Base-by-base conservation (phyloP, 1,140 invertebrate species). In the Centruroides sculpturatus region DNA sequence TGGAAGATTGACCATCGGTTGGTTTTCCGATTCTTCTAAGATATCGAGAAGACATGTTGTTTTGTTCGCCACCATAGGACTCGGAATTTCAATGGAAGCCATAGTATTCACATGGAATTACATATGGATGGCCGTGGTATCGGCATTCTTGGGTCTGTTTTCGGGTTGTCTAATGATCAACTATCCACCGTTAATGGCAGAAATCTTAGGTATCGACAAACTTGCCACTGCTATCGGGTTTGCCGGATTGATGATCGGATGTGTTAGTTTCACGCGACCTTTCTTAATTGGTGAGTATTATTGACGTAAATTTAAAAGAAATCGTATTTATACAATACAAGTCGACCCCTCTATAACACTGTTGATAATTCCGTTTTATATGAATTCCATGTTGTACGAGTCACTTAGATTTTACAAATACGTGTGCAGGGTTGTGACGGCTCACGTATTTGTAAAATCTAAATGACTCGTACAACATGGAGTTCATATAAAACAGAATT, bases 171-270 rank as follows among this genome's bases (percentile, higher is more conserved):
- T 67, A 6, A 62, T 66, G n/a, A 51, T 66, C 3, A 61, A 67
- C 10, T 61, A 67, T 51, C 65, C 57, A 11, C 54, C 67, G 8
- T 54, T 68, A 4, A 57, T 66, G 9, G 59, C 61, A 8, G 65
- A 68, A 8, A 64, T 62, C 23, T 11, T 68, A 5, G 66, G 63
- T 7, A 13, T 63, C 1, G n/a, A 50, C 12, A 61, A 59, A 34
- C 47, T 68, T 3, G 60, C 66, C 7, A 35, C 60, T 11, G 62
- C 65, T 23, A 48, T 66, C 36, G 64, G 65, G 3, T 55, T 63
- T 34, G 61, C 62, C 0, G 48, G 56, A 5, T 61, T 61, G 10
- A 46, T 64, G 7, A 56, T 60, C 3, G 64, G 64, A 3, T 35
- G 62, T 8, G 61, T 48, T 35, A 50, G 56, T 35, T 59, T 68